Evolutionary conservation across 2,797 vertebrate genomes (phyloP).

Genomic region (Lophotriccus pileatus): DNA sequence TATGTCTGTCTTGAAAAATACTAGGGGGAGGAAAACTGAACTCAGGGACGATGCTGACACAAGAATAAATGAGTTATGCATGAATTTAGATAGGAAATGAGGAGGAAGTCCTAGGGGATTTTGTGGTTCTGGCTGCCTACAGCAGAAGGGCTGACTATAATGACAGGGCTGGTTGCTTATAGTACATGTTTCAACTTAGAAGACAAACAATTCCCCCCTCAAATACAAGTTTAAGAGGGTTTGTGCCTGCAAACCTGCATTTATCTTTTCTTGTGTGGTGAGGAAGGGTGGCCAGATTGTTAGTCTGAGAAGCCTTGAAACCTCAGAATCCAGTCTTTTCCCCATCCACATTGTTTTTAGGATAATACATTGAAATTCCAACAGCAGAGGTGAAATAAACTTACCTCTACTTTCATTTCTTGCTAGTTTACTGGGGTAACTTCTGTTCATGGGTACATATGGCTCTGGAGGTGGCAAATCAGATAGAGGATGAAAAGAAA

Average conservation of each 20-base stretch:
- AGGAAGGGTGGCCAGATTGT: background rate
- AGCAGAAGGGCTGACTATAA: background rate
- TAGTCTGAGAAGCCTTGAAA: background rate
- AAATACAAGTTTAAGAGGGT: background rate
- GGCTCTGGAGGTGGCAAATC: slow-evolving; percentile 95
- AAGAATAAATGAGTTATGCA: background rate
- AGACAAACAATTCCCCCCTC: background rate
- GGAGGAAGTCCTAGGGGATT: background rate
- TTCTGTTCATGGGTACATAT: slow-evolving; percentile 85
- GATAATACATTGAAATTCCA: background rate
- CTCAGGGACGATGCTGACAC: background rate
- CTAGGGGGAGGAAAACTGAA: background rate
- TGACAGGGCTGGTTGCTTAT: background rate
- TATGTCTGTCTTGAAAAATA: background rate
- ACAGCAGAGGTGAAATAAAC: slow-evolving; percentile 2
- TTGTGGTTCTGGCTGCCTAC: background rate
- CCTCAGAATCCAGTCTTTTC: background rate
- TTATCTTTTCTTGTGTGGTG: background rate
- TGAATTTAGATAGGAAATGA: background rate
- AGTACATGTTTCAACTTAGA: background rate
- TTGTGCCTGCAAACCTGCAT: background rate
- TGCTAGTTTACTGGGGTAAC: slow-evolving; percentile 90
- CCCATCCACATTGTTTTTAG: background rate
- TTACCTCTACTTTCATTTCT: slow-evolving; percentile 88
- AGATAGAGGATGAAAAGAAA: slow-evolving; percentile 91